These are phyloP conservation scores for Drosophila dives DNA, from an alignment of 2,888 invertebrate species.

Conservation along the genomic window DNA sequence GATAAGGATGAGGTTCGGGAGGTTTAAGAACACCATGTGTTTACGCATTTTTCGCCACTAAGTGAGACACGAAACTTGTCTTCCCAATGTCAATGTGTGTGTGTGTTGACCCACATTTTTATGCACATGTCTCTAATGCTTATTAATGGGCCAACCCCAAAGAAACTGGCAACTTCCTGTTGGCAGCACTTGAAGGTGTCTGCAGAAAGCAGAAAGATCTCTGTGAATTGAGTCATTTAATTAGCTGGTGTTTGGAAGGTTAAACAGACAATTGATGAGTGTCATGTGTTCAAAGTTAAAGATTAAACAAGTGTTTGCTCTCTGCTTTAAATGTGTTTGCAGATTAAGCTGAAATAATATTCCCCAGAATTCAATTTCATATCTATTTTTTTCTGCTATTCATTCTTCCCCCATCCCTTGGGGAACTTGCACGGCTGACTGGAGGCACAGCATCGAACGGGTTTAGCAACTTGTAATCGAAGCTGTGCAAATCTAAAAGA, in stretches of 20 bases:
- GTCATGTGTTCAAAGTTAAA: conserved; percentile 7
- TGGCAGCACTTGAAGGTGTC: conserved; percentile 46
- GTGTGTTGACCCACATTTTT: conserved; percentile 70
- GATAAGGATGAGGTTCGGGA: neutral
- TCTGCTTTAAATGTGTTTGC: conserved; percentile 13
- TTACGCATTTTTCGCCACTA: conserved; percentile 52
- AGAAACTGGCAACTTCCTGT: conserved; percentile 3
- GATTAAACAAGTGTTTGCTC: neutral
- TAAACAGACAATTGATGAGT: conserved; percentile 37
- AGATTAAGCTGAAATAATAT: neutral
- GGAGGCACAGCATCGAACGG: conserved; percentile 51
- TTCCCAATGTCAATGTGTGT: conserved; percentile 21
- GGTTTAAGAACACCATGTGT: conserved; percentile 44
- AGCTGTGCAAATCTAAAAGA: conserved; percentile 44
- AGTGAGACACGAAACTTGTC: conserved; percentile 50
- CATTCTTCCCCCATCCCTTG: conserved; percentile 2
- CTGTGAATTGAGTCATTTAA: conserved; percentile 69
- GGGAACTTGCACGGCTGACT: conserved; percentile 52
- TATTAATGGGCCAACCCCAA: conserved; percentile 61
- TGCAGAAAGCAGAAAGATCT: conserved; percentile 1
- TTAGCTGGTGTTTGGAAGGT: conserved; percentile 46
- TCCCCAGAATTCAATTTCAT: conserved; percentile 35
- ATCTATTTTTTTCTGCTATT: conserved; percentile 2
- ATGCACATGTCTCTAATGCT: conserved; percentile 68
- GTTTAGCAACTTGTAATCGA: conserved; percentile 71